Evolutionary conservation across 2,113 vertebrate genomes (phyloP).

Genomic region (Gallinago media): DNA sequence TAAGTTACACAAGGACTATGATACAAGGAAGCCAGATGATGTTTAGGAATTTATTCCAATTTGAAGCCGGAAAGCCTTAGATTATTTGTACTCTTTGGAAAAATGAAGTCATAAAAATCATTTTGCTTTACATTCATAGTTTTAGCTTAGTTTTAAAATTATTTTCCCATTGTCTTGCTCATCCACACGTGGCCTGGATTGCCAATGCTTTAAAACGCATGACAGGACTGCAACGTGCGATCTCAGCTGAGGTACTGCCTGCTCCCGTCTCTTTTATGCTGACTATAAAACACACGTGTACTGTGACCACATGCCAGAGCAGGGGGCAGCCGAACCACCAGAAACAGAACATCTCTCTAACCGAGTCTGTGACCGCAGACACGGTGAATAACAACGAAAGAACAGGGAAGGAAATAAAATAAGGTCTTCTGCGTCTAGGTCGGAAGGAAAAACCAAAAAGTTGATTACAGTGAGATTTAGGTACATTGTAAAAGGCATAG

Average conservation of each 20-base stretch:
- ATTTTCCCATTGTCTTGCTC: not conserved
- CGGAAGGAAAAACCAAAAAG: not conserved
- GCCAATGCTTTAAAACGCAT: not conserved
- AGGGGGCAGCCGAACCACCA: not conserved
- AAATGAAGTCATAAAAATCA: not conserved
- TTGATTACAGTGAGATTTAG: not conserved
- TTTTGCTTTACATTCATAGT: not conserved
- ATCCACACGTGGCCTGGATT: fast-evolving
- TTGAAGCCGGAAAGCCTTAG: not conserved
- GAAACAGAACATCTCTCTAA: not conserved
- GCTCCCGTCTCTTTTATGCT: not conserved
- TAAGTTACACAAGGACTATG: not conserved
- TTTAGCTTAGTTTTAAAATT: not conserved
- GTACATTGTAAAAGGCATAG: not conserved
- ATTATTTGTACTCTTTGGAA: not conserved
- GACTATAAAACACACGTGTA: not conserved
- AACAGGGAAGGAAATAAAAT: not conserved
- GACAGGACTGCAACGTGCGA: not conserved
- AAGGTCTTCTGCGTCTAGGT: not conserved
- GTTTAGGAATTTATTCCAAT: not conserved
- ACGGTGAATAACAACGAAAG: fast-evolving
- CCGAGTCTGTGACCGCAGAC: not conserved
- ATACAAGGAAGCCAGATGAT: not conserved
- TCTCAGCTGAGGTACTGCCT: not conserved
- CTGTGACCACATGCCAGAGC: not conserved